Conservation (phyloP, 2,888 invertebrate genomes). For the Dryococelus australis region DNA sequence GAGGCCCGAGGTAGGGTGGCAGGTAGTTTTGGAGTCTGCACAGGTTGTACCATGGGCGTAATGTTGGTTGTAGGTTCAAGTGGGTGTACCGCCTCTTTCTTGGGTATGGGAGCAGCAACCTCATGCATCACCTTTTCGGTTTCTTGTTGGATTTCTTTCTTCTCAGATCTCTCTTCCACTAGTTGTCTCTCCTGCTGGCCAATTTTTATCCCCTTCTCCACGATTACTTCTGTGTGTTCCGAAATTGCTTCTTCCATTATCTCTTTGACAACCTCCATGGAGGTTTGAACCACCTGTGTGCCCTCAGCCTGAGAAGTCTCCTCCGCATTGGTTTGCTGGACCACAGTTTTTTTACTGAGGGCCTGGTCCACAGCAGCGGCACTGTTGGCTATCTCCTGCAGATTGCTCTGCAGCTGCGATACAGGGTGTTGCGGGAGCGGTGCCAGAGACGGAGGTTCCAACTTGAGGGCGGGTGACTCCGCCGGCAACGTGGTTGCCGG, state of each 20-base stretch:
- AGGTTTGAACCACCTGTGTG: constrained; percentile 36
- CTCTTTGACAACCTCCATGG: constrained; percentile 28
- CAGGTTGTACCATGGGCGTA: not conserved
- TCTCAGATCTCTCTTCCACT: not conserved
- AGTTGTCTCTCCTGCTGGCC: not conserved
- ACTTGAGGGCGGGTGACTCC: not conserved
- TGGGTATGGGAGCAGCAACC: not conserved
- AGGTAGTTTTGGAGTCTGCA: not conserved
- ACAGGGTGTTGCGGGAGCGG: not conserved
- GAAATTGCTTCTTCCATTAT: not conserved
- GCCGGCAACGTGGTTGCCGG: not conserved
- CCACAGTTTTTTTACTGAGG: not conserved
- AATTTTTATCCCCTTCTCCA: not conserved
- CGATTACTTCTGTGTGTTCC: not conserved
- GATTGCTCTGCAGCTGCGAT: not conserved
- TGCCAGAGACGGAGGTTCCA: not conserved
- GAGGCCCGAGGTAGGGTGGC: not conserved
- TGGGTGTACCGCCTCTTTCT: not conserved
- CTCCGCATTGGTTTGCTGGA: not conserved
- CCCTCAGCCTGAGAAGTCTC: constrained; percentile 5
- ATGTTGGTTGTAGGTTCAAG: not conserved
- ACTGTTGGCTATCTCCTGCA: not conserved
- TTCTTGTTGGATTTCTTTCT: not conserved
- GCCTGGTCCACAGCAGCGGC: not conserved
- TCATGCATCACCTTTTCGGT: not conserved